A percentile compares a stretch with the other conserved stretches of the same genome.
phyloP scores from a whole-genome alignment of 2,113 vertebrate genomes.

The Corvus moneduloides region DNA sequence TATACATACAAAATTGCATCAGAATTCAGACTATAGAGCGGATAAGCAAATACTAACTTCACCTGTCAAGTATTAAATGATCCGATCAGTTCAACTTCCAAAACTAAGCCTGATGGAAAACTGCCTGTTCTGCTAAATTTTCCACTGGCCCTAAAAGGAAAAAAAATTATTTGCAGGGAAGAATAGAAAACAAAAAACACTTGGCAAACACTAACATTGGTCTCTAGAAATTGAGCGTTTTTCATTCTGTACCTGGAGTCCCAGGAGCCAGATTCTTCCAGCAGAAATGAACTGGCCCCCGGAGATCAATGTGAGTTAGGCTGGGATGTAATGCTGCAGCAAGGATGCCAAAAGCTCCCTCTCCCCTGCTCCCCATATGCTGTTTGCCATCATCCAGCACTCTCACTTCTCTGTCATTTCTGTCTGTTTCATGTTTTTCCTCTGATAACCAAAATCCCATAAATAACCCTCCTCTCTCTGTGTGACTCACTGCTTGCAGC shows the following conservation, averaged over 20 bases:
- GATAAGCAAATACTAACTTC: neutral
- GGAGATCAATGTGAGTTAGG: neutral
- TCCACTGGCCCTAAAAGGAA: neutral
- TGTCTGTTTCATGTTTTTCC: slow-evolving; percentile 2
- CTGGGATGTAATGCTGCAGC: neutral
- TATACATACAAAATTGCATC: neutral
- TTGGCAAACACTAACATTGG: neutral
- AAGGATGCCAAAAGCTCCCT: slow-evolving; percentile 2
- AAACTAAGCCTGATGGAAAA: neutral
- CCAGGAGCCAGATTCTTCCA: slow-evolving; percentile 13
- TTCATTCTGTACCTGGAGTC: slow-evolving; percentile 30
- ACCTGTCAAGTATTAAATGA: neutral
- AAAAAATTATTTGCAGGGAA: neutral
- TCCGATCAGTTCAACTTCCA: neutral
- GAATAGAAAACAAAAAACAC: neutral
- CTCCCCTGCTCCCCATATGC: neutral
- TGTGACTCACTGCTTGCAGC: slow-evolving; percentile 11
- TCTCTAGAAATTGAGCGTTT: slow-evolving; percentile 16
- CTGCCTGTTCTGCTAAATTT: neutral
- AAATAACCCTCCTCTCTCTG: neutral
- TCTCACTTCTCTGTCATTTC: slow-evolving; percentile 26
- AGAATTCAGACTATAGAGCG: neutral
- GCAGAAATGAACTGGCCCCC: neutral
- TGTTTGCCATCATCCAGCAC: neutral
- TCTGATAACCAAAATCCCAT: neutral